phyloP scores from a whole-genome alignment of 2,797 vertebrate genomes.

The Meda fulgida region DNA sequence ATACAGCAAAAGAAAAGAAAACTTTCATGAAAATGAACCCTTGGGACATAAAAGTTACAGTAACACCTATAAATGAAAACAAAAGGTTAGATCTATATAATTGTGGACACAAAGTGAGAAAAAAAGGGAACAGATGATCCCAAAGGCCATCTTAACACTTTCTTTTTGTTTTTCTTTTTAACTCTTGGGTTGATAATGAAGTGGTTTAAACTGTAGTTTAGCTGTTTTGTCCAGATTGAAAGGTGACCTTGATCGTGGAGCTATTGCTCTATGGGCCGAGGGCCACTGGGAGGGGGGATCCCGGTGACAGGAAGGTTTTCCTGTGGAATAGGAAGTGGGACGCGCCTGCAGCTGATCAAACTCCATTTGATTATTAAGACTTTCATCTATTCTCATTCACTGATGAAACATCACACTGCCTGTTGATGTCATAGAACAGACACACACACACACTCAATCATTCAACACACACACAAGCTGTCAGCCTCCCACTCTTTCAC shows the following conservation, averaged over 20 bases:
- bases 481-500: conserved; percentile 56
- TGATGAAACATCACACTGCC: conserved; percentile 48
- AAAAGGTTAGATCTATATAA: conserved; percentile 11
- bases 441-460: conserved; percentile 13
- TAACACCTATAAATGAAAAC: neutral
- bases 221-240: neutral
- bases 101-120: neutral
- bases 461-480: conserved; percentile 52
- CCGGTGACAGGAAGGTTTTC: conserved; percentile 22
- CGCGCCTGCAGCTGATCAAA: conserved; percentile 57
- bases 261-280: neutral
- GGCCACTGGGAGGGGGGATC: neutral
- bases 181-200: neutral
- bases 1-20: neutral
- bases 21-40: neutral
- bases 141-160: neutral
- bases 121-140: neutral
- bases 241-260: conserved; percentile 11
- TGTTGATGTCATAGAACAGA: conserved; percentile 29
- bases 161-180: conserved; percentile 6
- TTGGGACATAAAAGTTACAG: neutral
- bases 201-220: neutral
- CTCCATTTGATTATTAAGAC: conserved; percentile 49
- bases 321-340: conserved; percentile 32
- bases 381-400: conserved; percentile 48